phyloP scores from a whole-genome alignment of 2,888 invertebrate genomes.

The Latheticus oryzae region DNA sequence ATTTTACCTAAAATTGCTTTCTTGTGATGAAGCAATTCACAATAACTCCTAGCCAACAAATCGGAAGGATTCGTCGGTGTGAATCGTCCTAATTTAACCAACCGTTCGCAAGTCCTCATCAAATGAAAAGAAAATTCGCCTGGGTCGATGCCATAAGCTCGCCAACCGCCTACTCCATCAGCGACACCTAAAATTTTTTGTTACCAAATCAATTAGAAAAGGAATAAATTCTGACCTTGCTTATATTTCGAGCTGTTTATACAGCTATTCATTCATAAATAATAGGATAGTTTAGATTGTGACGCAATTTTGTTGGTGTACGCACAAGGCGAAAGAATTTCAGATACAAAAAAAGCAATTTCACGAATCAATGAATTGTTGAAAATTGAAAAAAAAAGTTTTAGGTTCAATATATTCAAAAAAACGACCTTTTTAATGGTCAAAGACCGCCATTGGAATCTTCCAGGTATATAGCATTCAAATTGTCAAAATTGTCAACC shows the following conservation, averaged over 20 bases:
- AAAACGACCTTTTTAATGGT: too few relatives aligned
- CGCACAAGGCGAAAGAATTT: conserved; percentile 5
- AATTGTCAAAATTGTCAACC: too few relatives aligned
- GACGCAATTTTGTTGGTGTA: conserved; percentile 1
- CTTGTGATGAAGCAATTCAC: conserved; percentile 91
- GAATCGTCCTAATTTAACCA: conserved; percentile 91
- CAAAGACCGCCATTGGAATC: too few relatives aligned
- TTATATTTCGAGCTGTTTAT: conserved; percentile 7
- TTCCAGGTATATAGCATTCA: too few relatives aligned
- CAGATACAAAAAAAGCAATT: too few relatives aligned
- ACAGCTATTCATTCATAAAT: conserved; percentile 5
- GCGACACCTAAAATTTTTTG: conserved; percentile 84
- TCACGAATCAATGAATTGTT: too few relatives aligned
- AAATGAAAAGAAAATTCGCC: conserved; percentile 94
- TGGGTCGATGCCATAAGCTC: conserved; percentile 97
- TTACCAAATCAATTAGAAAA: not conserved
- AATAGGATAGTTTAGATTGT: not conserved
- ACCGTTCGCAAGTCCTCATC: conserved; percentile 94
- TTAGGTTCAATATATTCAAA: too few relatives aligned
- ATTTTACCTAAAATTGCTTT: conserved; percentile 90
- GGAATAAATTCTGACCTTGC: not conserved
- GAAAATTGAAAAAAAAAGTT: too few relatives aligned
- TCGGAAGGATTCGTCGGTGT: conserved; percentile 88
- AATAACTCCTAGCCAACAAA: conserved; percentile 90
- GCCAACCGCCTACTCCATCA: conserved; percentile 99